Conservation (phyloP, 2,113 vertebrate genomes). For the Hippocampus zosterae region DNA sequence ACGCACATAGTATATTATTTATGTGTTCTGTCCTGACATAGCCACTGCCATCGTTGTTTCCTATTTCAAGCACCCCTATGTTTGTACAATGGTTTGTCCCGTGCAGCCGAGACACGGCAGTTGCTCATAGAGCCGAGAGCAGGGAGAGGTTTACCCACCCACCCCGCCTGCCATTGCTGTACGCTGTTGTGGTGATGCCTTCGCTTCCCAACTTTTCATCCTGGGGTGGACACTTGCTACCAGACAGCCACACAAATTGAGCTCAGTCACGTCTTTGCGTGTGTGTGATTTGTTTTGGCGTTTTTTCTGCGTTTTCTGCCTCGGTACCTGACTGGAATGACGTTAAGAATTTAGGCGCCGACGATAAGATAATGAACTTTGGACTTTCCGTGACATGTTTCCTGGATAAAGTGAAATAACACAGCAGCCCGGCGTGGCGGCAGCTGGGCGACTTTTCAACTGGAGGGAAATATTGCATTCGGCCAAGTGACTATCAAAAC, state of each 20-base stretch:
- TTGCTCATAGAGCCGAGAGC: slow-evolving; percentile 60
- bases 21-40: rapidly evolving
- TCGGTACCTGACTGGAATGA: slow-evolving; percentile 35
- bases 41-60: slow-evolving; percentile 18
- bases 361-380: slow-evolving; percentile 75
- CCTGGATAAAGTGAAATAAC: slow-evolving; percentile 68
- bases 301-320: slow-evolving; percentile 33
- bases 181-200: slow-evolving; percentile 49
- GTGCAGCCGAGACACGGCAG: slow-evolving; percentile 70
- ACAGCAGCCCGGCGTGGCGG: slow-evolving; percentile 72
- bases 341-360: slow-evolving; percentile 27
- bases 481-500: slow-evolving; percentile 46
- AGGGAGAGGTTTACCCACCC: slow-evolving; percentile 43
- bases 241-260: slow-evolving; percentile 12
- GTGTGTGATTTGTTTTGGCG: neutral
- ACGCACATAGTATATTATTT: too few species aligned
- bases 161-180: slow-evolving; percentile 61
- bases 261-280: neutral
- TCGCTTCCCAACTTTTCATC: slow-evolving; percentile 58
- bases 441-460: slow-evolving; percentile 68
- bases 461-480: slow-evolving; percentile 52
- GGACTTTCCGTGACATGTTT: slow-evolving; percentile 74
- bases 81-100: slow-evolving; percentile 62
- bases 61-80: slow-evolving; percentile 28
- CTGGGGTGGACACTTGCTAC: slow-evolving; percentile 42